A percentile compares a stretch with the other conserved stretches of the same genome.
phyloP scores from a whole-genome alignment of 2,797 vertebrate species.

The Halcyon leucocephala region DNA sequence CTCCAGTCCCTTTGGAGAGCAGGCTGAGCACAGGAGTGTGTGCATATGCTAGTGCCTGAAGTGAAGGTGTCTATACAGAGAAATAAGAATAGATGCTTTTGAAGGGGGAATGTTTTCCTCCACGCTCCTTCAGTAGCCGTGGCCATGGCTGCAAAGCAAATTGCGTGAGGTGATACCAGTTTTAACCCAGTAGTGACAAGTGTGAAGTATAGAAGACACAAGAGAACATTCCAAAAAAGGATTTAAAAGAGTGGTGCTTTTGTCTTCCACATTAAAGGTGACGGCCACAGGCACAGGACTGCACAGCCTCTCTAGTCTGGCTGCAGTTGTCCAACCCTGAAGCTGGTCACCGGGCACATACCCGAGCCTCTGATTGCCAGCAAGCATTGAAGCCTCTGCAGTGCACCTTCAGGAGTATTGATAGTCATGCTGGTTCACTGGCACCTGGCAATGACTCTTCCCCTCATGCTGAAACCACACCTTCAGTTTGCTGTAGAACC shows the following conservation, averaged over 20 bases:
- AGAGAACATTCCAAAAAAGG: background rate
- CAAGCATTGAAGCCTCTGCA: background rate
- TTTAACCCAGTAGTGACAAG: background rate
- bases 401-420: background rate
- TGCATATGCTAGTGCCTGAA: background rate
- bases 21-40: background rate
- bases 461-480: background rate
- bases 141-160: background rate
- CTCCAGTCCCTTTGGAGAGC: background rate
- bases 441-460: background rate
- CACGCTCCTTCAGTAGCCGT: background rate
- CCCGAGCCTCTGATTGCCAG: background rate
- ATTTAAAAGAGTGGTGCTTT: background rate
- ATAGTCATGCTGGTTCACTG: background rate
- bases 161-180: background rate
- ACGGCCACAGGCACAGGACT: background rate
- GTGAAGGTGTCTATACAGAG: background rate
- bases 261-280: background rate
- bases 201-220: background rate
- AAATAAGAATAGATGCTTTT: background rate
- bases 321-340: background rate
- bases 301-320: background rate
- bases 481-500: background rate
- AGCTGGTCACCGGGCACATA: fast-evolving
- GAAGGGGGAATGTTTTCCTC: background rate